Base-by-base conservation (phyloP, 1,140 invertebrate genomes). In the Gonioctena quinquepunctata region DNA sequence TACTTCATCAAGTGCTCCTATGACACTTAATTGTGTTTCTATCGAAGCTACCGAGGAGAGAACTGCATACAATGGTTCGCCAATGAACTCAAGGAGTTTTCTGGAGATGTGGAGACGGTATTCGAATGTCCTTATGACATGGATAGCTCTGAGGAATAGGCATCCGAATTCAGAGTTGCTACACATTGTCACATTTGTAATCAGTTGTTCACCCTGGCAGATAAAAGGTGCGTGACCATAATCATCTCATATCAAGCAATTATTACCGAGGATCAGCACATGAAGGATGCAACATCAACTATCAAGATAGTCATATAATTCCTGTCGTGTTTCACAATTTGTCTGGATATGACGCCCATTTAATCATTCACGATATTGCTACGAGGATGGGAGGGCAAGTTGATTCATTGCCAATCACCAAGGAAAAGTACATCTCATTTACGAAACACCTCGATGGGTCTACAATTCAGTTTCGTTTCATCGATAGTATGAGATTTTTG, bases 231-330 rank as follows among this genome's bases (percentile, higher is more conserved):
- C 48, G 27, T 25, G 60, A 69, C 19, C 68, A 69, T 63, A 50
- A 27, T 54, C 80, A 83, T 69, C 70, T 79, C 7, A 81, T 13
- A 13, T 3, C n/a, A 3, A 27, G 73, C 8, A 77, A 69, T 13
- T 49, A 71, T 59, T 79, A 77, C 75, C 68, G 81, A 2, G 49
- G 68, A 61, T 74, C 76, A 16, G 80, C 79, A 0, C 80, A 84
- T 74, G 63, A 74, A 7, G 16, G 33, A 5, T 84, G 81, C 66
- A 85, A 84, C 72, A 23, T 83, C 22, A 74, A 81, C 60, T 82
- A 76, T 74, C 66, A 77, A 72, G 28, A 73, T 27, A 65, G 16
- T n/a, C 66, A 50, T 60, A 66, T 19, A 49, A 79, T 80, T 62
- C 76, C 66, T 27, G 26, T 65, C 7, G 61, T 69, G 7, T 75